These are phyloP conservation scores for Tolmerus cingulatus DNA, from an alignment of 2,888 invertebrate genomes.

Conservation along the genomic window DNA sequence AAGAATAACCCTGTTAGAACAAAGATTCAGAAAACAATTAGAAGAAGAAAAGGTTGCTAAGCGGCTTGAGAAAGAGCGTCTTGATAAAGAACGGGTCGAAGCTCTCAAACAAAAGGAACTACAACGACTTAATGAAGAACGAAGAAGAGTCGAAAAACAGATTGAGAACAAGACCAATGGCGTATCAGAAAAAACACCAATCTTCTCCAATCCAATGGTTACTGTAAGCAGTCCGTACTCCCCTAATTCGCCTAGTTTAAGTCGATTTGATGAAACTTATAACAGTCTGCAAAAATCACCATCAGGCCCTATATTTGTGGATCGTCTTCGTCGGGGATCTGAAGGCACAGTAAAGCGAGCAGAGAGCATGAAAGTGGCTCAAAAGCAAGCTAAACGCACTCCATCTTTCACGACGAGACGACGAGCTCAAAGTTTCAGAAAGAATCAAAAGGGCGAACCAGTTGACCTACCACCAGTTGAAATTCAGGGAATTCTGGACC, in stretches of 20 bases:
- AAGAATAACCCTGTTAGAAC: slow-evolving; percentile 86
- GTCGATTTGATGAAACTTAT: slow-evolving; percentile 39
- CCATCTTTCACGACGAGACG: slow-evolving; percentile 95
- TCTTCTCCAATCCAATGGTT: slow-evolving; percentile 61
- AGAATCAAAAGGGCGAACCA: slow-evolving; percentile 70
- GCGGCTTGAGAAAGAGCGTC: slow-evolving; percentile 78
- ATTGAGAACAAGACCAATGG: slow-evolving; percentile 61
- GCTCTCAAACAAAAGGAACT: slow-evolving; percentile 87
- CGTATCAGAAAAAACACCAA: slow-evolving; percentile 63
- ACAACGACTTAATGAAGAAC: slow-evolving; percentile 85
- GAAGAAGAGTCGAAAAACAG: slow-evolving; percentile 79
- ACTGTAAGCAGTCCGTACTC: slow-evolving; percentile 47
- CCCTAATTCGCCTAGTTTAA: slow-evolving; percentile 6
- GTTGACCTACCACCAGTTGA: slow-evolving; percentile 85
- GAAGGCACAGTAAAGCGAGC: slow-evolving; percentile 76
- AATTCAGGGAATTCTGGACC: slow-evolving; percentile 87
- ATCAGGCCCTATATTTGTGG: slow-evolving; percentile 67
- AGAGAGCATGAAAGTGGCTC: slow-evolving; percentile 85
- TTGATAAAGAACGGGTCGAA: slow-evolving; percentile 84
- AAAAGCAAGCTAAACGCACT: slow-evolving; percentile 88
- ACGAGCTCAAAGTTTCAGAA: slow-evolving; percentile 85
- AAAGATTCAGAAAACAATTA: slow-evolving; percentile 83
- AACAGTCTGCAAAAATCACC: slow-evolving; percentile 68
- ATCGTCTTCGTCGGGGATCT: slow-evolving; percentile 63
- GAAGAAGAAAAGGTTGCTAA: slow-evolving; percentile 80